Percentiles rank a stretch among this genome's conserved stretches.
These are phyloP conservation scores for Denticeps clupeoides DNA, from an alignment of 2,797 vertebrate genomes.

Conservation along the genomic window DNA sequence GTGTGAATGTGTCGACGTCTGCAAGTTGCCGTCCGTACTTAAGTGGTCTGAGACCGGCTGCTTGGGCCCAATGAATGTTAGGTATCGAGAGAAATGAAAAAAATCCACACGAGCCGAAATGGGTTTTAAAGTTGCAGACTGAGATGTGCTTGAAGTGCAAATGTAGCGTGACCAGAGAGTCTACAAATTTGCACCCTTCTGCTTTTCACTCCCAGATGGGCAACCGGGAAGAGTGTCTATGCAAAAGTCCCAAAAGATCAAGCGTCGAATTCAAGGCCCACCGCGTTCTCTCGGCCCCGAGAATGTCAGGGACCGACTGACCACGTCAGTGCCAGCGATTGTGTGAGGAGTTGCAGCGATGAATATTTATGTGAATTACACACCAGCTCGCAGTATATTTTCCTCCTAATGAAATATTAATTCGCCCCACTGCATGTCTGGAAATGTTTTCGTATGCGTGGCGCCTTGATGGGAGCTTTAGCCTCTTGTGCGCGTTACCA, in stretches of 20 bases:
- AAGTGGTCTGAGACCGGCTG: conserved; percentile 57
- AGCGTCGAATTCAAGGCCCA: background rate
- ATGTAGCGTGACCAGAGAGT: conserved; percentile 42
- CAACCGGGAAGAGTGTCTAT: too few species aligned
- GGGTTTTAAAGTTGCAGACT: conserved; percentile 54
- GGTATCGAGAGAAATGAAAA: conserved; percentile 46
- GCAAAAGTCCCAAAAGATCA: background rate
- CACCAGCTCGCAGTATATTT: conserved; percentile 21
- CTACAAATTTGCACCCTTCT: conserved; percentile 2
- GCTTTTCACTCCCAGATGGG: background rate
- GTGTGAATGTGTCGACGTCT: conserved; percentile 61
- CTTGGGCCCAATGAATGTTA: conserved; percentile 51
- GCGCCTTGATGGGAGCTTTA: conserved; percentile 11
- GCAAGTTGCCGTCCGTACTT: conserved; percentile 56
- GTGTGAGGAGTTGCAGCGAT: conserved; percentile 40
- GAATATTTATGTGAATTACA: conserved; percentile 30
- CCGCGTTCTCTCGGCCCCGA: too few species aligned
- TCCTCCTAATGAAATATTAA: conserved; percentile 23
- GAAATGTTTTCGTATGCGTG: background rate
- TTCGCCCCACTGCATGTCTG: conserved; percentile 3
- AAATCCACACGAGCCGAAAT: conserved; percentile 56
- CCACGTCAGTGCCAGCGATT: too few species aligned
- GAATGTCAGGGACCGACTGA: too few species aligned
- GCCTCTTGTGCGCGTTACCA: conserved; percentile 5
- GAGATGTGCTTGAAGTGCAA: conserved; percentile 58